phyloP scores from a whole-genome alignment of 1,140 invertebrate species.

The Pentalonia nigronervosa region DNA sequence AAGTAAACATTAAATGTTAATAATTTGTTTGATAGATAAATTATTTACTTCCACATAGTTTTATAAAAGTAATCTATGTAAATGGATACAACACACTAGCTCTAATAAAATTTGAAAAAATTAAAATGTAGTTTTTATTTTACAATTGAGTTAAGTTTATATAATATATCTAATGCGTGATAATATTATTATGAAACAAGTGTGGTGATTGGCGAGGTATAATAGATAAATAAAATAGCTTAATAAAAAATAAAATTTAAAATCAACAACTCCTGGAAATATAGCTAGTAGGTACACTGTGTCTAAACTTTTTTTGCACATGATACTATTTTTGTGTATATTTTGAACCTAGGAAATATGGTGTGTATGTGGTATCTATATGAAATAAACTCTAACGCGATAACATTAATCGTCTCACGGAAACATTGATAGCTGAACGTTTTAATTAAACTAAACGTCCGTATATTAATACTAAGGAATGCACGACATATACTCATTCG shows the following conservation, averaged over 20 bases:
- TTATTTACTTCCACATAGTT: no score
- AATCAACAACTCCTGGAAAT: not conserved
- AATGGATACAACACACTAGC: no score
- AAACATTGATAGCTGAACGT: conserved; percentile 18
- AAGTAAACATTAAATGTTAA: no score
- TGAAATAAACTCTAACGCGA: not conserved
- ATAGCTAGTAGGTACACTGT: not conserved
- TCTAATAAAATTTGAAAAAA: not conserved
- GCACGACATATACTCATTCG: conserved; percentile 28
- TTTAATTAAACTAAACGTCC: conserved; percentile 30
- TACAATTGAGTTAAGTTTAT: not conserved
- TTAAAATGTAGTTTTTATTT: not conserved
- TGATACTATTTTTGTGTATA: not conserved
- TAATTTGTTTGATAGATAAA: no score
- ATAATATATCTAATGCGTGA: not conserved
- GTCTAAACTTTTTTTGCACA: not conserved
- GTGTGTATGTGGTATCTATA: not conserved
- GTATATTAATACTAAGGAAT: conserved; percentile 13
- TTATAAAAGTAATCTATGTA: no score
- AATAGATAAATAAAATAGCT: not conserved
- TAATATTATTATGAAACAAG: not conserved
- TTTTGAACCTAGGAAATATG: not conserved
- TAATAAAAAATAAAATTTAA: not conserved
- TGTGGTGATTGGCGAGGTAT: not conserved
- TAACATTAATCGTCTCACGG: conserved; percentile 18